Percentiles rank a stretch among this genome's conserved stretches.
Evolutionary conservation across 2,888 invertebrate species (phyloP).

Genomic region (Chorisops tibialis): DNA sequence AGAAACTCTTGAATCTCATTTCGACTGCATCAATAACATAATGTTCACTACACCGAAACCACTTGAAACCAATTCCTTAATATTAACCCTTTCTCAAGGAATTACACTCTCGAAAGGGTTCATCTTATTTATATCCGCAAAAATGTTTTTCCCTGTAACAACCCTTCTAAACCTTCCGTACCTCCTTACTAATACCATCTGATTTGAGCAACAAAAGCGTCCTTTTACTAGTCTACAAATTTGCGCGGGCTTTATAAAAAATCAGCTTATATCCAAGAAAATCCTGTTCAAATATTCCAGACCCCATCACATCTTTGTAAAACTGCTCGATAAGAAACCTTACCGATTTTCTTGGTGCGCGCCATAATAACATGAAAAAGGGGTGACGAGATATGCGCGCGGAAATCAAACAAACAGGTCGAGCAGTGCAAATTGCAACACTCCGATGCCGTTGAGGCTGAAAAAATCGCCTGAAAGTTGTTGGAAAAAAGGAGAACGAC

Average conservation of each 20-base stretch:
- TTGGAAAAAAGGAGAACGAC: not conserved
- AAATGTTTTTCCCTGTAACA: too few species aligned
- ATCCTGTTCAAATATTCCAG: not conserved
- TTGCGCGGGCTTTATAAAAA: constrained; percentile 21
- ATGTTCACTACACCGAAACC: too few species aligned
- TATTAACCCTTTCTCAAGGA: too few species aligned
- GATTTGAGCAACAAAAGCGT: too few species aligned
- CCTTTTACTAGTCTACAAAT: constrained; percentile 13
- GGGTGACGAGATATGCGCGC: constrained; percentile 26
- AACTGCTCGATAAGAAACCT: too few species aligned
- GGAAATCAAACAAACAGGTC: constrained; percentile 25
- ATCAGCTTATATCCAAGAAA: not conserved
- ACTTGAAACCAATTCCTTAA: too few species aligned
- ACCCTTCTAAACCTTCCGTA: not conserved
- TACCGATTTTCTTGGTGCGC: constrained; percentile 7
- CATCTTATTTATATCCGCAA: too few species aligned
- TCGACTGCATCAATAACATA: too few species aligned
- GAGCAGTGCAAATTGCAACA: constrained; percentile 26
- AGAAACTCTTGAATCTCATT: too few species aligned
- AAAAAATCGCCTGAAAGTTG: not conserved
- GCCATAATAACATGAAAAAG: not conserved
- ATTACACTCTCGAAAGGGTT: too few species aligned
- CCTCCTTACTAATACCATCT: constrained; percentile 1
- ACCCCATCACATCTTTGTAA: too few species aligned
- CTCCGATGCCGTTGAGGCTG: too few species aligned